Evolutionary conservation across 2,888 invertebrate species (phyloP), one percentile per base, ranked within the genome.

Genomic region (Pilophorus perplexus): DNA sequence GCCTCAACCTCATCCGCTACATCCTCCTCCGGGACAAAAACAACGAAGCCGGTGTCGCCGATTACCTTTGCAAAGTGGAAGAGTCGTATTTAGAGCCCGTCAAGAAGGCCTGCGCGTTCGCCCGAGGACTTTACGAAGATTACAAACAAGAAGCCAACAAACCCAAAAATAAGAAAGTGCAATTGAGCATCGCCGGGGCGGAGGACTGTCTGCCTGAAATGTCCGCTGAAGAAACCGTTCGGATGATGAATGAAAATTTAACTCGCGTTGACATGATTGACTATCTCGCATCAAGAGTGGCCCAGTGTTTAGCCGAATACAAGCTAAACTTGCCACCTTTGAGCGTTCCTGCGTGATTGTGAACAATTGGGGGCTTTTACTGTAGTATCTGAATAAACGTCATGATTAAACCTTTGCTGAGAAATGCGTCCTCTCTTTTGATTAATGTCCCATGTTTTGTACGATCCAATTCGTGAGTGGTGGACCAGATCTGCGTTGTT

Each of bases 241-340:
- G 25, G 42, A 20, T 59, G 44, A 59, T 59, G 59, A 59, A 40
- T 18, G 42, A 59, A 10, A 59, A 59, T 2, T 28, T 59, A 5
- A 38, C 33, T 16, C 20, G 59, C 25, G 42, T 59, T 8, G 59
- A 59, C 25, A 59, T 59, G 59, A 59, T 59, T 12, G 59, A 59
- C 27, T 40, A 25, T 14, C 44, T 59, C 4, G 59, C 59, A 2
- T 42, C 40, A 8, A 40, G 59, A 1, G 59, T 59, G 8, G 40
- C 42, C 2, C 40, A 59, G 40, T 59, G 59, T 25, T 18, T 59
- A 5, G 59, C 12, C 14, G 59, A 59, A 25, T 59, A 59, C 16
- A 59, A 59, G 44, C n/a, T 42, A 4, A 59, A 59, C 44, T 27
- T 25, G 10, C n/a, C n/a, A n/a, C n/a, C n/a, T n/a, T 25, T 14